phyloP scores from a whole-genome alignment of 1,140 invertebrate species.

The Melipona quadrifasciata region DNA sequence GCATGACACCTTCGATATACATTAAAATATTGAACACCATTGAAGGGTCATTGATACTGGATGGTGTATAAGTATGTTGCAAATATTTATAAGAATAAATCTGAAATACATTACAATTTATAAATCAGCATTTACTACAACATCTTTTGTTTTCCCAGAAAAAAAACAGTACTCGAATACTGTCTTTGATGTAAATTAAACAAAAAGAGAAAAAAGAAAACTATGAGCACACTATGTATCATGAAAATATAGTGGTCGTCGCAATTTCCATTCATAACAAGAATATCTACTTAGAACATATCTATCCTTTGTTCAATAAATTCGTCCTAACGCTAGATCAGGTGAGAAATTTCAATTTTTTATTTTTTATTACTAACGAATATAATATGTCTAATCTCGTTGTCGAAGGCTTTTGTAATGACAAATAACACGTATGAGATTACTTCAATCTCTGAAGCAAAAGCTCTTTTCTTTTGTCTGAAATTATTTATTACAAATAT shows the following conservation, averaged over 20 bases:
- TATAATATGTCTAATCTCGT: conserved; percentile 63
- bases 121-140: conserved; percentile 42
- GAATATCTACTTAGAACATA: conserved; percentile 64
- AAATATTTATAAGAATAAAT: conserved; percentile 31
- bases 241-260: conserved; percentile 54
- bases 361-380: conserved; percentile 54
- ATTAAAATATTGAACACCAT: conserved; percentile 40
- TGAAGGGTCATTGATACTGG: conserved; percentile 30
- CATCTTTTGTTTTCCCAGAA: conserved; percentile 15
- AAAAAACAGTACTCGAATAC: conserved; percentile 1
- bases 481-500: conserved; percentile 64
- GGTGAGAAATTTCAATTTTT: conserved; percentile 56
- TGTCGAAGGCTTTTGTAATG: conserved; percentile 60
- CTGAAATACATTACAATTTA: conserved; percentile 42
- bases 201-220: background rate
- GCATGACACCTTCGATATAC: conserved; percentile 40
- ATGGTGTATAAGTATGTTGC: conserved; percentile 32
- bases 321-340: conserved; percentile 54
- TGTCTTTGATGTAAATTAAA: conserved; percentile 52
- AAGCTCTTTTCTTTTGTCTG: conserved; percentile 43
- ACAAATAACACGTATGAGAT: conserved; percentile 42
- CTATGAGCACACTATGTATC: conserved; percentile 15
- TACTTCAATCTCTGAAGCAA: conserved; percentile 45
- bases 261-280: conserved; percentile 54
- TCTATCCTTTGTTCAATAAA: conserved; percentile 57